These are phyloP conservation scores for Pantelozetes paolii DNA, from an alignment of 2,888 invertebrate genomes.

Conservation along the genomic window DNA sequence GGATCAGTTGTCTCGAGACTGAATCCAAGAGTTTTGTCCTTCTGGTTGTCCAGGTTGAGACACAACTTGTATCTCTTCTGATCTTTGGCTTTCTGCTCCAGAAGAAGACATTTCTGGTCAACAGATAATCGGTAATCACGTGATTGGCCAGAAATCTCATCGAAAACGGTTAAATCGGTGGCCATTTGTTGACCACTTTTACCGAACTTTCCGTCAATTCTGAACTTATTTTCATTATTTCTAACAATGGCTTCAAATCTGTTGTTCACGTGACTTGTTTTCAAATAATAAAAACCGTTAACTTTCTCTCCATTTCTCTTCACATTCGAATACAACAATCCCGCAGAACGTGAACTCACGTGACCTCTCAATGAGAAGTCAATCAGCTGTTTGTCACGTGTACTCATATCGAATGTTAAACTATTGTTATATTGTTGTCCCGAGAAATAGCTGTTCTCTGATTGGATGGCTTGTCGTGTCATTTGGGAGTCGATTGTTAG, in stretches of 20 bases:
- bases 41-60: background rate
- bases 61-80: background rate
- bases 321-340: background rate
- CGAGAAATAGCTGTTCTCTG: too few species aligned
- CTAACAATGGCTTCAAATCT: slow-evolving; percentile 30
- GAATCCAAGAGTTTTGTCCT: background rate
- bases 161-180: background rate
- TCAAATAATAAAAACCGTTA: slow-evolving; percentile 1
- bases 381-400: background rate
- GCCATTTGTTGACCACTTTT: background rate
- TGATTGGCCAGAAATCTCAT: background rate
- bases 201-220: background rate
- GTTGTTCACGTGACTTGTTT: background rate
- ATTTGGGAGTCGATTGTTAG: background rate
- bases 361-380: slow-evolving; percentile 20
- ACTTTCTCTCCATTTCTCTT: slow-evolving; percentile 11
- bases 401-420: background rate
- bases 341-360: background rate
- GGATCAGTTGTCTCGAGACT: background rate
- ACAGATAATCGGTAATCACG: background rate
- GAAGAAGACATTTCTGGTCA: background rate
- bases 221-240: background rate
- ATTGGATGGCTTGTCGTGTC: background rate
- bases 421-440: background rate
- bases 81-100: background rate